Conservation (phyloP, 2,888 invertebrate species). For the Drosophila borealis region DNA sequence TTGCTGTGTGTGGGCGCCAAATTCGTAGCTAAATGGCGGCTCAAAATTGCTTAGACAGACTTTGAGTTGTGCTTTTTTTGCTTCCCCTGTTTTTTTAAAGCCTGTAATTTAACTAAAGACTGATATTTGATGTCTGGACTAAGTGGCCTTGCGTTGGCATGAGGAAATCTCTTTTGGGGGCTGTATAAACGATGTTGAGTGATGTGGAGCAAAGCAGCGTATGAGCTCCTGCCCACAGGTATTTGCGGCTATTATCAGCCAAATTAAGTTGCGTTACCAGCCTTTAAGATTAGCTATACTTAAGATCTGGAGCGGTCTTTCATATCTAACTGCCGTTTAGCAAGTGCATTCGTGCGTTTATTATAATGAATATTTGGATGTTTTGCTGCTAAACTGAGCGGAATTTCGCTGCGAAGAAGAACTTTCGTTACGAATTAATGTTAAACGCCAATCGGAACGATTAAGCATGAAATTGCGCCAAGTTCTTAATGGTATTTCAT, state of each 20-base stretch:
- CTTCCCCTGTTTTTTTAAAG: constrained; percentile 24
- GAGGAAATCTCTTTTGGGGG: constrained; percentile 7
- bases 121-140: constrained; percentile 62
- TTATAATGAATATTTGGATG: constrained; percentile 12
- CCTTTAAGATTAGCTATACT: constrained; percentile 29
- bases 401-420: not conserved
- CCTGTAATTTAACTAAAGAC: constrained; percentile 74
- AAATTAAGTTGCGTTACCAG: constrained; percentile 48
- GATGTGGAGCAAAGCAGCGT: constrained; percentile 16
- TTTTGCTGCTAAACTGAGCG: not conserved
- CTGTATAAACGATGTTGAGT: constrained; percentile 21
- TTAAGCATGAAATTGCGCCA: constrained; percentile 6
- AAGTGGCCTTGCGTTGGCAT: constrained; percentile 56
- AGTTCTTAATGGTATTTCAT: constrained; percentile 19
- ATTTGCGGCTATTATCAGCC: constrained; percentile 44
- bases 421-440: too few relatives aligned
- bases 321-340: constrained; percentile 25
- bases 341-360: constrained; percentile 14
- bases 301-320: constrained; percentile 3
- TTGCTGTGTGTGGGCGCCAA: constrained; percentile 71
- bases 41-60: constrained; percentile 50
- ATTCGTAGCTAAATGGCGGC: constrained; percentile 44
- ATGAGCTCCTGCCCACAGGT: constrained; percentile 14
- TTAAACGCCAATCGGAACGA: not conserved
- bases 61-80: not conserved